Base-by-base conservation (phyloP, 2,113 vertebrate genomes). In the Delphinus delphis region DNA sequence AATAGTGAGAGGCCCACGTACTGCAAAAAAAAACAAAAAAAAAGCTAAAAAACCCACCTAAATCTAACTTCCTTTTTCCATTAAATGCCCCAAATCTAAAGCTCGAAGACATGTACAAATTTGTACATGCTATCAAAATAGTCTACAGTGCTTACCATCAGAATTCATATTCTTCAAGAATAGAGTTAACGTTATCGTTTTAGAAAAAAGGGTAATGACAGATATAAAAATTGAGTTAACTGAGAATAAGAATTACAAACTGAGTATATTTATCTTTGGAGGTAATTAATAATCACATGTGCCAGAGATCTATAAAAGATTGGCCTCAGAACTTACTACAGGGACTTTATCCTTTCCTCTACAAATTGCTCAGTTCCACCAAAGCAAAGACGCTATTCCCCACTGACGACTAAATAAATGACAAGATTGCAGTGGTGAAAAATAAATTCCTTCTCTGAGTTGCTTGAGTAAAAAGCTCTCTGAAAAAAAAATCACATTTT, bases 351-450 rank as follows among this genome's bases (percentile, higher is more conserved):
- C 53, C 92, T 73, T 92, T 90, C 81, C 92, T 96, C 68, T 90
- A 96, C 84, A 98, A 97, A 98, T 98, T 97, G 96, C 92, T 96
- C 92, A 95, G 95, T 96, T 97, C 62, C 90, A 93, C 96, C 87
- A 96, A 90, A 96, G 96, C 93, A 96, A 96, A 98, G 96, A 97
- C 91, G 94, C 79, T 93, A 97, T 95, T 97, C 96, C 96, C 96
- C 70, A 92, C 70, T 95, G 97, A 97, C 71, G 93, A 50, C 97
- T 97, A 97, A 98, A 98, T 96, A 97, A 98, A 97, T 98, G 97
- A 97, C 96, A 97, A 97, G 86, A 70, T 96, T 90, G 96, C 94
- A 98, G 95, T 90, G 88, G 81, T 89, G 76, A 95, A 98, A 96
- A 97, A 97, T 80, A 97, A 97, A 97, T 96, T 93, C 53, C n/a